Evolutionary conservation across 1,140 invertebrate species (phyloP).

Genomic region (Trichonephila clavata): DNA sequence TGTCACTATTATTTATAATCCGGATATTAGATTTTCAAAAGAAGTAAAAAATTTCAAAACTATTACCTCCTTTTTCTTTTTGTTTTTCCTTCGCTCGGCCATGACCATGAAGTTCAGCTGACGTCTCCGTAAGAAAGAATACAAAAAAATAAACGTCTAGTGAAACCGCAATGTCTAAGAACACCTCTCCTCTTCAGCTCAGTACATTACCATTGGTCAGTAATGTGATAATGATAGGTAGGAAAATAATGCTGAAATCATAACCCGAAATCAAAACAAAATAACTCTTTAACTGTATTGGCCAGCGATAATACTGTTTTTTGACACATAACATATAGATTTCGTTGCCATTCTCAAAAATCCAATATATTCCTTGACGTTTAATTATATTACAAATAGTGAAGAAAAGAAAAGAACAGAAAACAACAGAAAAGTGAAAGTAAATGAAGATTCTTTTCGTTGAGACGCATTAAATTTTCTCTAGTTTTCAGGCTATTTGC

Average conservation of each 20-base stretch:
- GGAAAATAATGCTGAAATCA: not conserved
- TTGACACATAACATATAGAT: not conserved
- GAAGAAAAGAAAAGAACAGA: too few species aligned
- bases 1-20: not conserved
- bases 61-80: constrained; percentile 78
- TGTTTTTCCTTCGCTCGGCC: constrained; percentile 88
- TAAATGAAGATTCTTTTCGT: too few species aligned
- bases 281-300: not conserved
- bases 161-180: constrained; percentile 7
- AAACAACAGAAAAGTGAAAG: too few species aligned
- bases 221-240: not conserved
- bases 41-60: not conserved
- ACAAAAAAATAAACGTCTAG: not conserved
- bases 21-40: not conserved
- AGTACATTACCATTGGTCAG: not conserved
- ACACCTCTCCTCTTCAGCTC: not conserved
- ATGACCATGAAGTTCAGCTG: constrained; percentile 80
- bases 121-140: constrained; percentile 24
- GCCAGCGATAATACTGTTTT: not conserved
- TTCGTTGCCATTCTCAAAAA: not conserved
- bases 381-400: too few species aligned
- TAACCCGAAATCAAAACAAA: not conserved
- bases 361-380: too few species aligned
- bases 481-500: too few species aligned
- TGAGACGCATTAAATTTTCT: too few species aligned